Base-by-base conservation (phyloP, 1,140 invertebrate genomes). In the Ceratitis capitata region DNA sequence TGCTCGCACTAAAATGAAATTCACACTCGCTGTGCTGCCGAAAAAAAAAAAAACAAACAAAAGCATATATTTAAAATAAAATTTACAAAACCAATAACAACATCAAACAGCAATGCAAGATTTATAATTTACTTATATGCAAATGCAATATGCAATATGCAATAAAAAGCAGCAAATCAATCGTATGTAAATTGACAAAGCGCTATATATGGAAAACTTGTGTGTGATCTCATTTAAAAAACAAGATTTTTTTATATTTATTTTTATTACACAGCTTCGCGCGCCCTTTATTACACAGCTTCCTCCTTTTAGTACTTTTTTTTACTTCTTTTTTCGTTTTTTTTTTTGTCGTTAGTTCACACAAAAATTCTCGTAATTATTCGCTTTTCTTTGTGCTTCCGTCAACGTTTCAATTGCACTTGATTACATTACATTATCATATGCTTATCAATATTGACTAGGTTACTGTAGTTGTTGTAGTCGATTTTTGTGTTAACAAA, bases 371-470 rank as follows among this genome's bases (percentile, higher is more conserved):
- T 39, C 32, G 26, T 19, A 64, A 35, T 47, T 47, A 10, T 35
- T 64, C 35, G n/a, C 19, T 56, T 56, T 6, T 23, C 1, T 78
- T 78, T 78, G 12, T 45, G 32, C 69, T 78, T 78, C 69, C 69
- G 69, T 78, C 69, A 69, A 69, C 35, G 5, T 1, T 1, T 19
- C 64, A 78, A 78, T 78, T 78, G 69, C 69, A 78, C 39, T 78
- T 78, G 69, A 23, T 78, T 78, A 39, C 35, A 78, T 78, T 45
- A n/a, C 19, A 78, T 78, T 78, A 45, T 7, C n/a, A n/a, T 23
- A 4, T 78, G 5, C 69, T 78, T 78, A 78, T 78, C 39, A 78
- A 45, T 78, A 78, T 78, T 78, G 69, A 78, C 69, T 78, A 78
- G 69, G n/a, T 26, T 47, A 26, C 45, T 78, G 64, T 42, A 5